Evolutionary conservation across 2,888 invertebrate genomes (phyloP), one percentile per base, ranked within the genome.

Genomic region (Rhabditoides inermis): DNA sequence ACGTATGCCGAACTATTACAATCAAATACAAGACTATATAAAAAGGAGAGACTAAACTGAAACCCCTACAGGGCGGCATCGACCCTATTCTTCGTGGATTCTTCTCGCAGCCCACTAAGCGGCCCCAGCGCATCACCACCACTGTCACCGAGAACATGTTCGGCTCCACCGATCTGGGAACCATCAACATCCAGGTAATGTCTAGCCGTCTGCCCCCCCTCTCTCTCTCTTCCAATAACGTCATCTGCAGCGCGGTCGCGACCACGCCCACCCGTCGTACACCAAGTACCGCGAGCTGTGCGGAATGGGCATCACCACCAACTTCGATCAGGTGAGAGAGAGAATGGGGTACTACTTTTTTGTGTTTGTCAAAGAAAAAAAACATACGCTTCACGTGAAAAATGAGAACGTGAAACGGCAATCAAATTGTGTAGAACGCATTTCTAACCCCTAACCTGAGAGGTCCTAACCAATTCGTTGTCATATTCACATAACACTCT

Each of bases 51-150:
- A 20, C 28, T 2, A 37, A 25, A 32, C 80, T 94, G 50, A 90
- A n/a, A n/a, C n/a, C n/a, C n/a, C n/a, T 95, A 47, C 92, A 95
- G 81, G 95, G 95, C 12, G 95, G 95, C 4, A 85, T 94, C 1
- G 95, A 98, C 81, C 94, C 95, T 0, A 77, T 98, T 36, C 77
- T 95, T 45, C 63, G 67, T 53, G 67, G 67, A 51, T 54, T 68
- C 61, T 60, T 68, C 49, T 59, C 62, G 0, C 63, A 65, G 45
- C 61, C 61, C 36, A 65, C 62, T 30, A 69, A 69, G 46, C 49
- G 69, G 45, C 69, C 69, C 10, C 86, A 95, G 78, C 88, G 91
- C 76, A 80, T 98, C 3, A 95, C 94, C 71, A 82, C 84, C 0
- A 91, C 94, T 76, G 81, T 95, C 18, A 95, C 94, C 0, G 94